These are phyloP conservation scores for Resseliella maxima DNA, from an alignment of 2,888 invertebrate genomes.

Conservation along the genomic window DNA sequence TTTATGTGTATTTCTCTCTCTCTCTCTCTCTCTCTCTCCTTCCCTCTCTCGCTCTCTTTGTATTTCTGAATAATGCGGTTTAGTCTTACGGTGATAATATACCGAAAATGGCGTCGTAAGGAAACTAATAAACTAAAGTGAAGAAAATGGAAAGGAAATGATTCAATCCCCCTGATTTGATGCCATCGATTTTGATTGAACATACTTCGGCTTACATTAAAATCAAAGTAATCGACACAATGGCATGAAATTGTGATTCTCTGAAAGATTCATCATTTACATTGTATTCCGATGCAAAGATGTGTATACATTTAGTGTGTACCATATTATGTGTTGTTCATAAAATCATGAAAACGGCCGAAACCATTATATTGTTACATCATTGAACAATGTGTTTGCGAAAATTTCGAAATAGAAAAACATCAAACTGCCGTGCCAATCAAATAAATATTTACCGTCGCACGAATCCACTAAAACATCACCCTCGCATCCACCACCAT, in stretches of 20 bases:
- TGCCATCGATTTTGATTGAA: neutral
- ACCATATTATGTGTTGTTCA: neutral
- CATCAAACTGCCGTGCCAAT: conserved; percentile 20
- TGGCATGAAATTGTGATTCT: conserved; percentile 22
- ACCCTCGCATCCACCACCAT: too few relatives aligned
- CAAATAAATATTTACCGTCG: conserved; percentile 44
- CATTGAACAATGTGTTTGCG: neutral
- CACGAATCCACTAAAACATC: neutral
- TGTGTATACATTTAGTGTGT: too few relatives aligned
- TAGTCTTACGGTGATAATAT: neutral
- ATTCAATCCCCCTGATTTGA: neutral
- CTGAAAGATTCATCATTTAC: neutral
- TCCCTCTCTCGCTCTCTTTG: too few relatives aligned
- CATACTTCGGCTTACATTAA: neutral
- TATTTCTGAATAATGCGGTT: neutral
- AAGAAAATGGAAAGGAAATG: neutral
- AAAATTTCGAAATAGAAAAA: neutral
- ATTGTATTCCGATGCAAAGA: neutral
- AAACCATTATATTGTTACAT: neutral
- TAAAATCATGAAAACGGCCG: neutral
- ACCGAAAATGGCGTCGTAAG: neutral
- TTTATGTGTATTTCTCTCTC: too few relatives aligned
- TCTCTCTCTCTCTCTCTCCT: too few relatives aligned
- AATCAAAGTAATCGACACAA: conserved; percentile 26
- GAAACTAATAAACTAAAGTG: neutral